phyloP scores from a whole-genome alignment of 2,797 vertebrate species.

The Trichosurus vulpecula region DNA sequence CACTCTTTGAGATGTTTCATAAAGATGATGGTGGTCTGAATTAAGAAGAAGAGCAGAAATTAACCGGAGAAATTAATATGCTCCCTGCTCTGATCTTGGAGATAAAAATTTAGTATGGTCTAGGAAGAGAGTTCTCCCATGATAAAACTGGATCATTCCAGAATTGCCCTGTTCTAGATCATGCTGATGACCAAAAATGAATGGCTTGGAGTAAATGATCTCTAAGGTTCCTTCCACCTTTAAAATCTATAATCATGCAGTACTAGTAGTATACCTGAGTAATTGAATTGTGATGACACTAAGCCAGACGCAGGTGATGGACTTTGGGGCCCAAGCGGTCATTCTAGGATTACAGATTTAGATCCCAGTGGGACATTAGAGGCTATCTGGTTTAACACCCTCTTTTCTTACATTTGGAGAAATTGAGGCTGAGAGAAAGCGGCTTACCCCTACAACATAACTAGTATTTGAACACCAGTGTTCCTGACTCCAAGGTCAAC shows the following conservation, averaged over 20 bases:
- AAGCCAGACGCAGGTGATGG: slow-evolving; percentile 32
- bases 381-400: neutral
- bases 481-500: neutral
- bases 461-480: neutral
- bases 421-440: neutral
- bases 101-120: too few species aligned
- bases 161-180: too few species aligned
- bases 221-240: neutral
- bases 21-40: too few species aligned
- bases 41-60: too few species aligned
- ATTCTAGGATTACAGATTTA: slow-evolving; percentile 26
- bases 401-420: slow-evolving; percentile 27
- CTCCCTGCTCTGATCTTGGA: too few species aligned
- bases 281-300: neutral
- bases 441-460: neutral
- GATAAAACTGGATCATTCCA: too few species aligned
- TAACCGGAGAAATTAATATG: too few species aligned
- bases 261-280: neutral
- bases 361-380: neutral
- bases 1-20: too few species aligned
- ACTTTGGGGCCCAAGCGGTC: neutral
- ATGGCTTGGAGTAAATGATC: neutral
- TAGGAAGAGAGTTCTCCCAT: too few species aligned
- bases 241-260: neutral
- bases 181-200: neutral